Evolutionary conservation across 2,797 vertebrate genomes (phyloP), one percentile per base, ranked within the genome.

Genomic region (Xenentodon cancila): DNA sequence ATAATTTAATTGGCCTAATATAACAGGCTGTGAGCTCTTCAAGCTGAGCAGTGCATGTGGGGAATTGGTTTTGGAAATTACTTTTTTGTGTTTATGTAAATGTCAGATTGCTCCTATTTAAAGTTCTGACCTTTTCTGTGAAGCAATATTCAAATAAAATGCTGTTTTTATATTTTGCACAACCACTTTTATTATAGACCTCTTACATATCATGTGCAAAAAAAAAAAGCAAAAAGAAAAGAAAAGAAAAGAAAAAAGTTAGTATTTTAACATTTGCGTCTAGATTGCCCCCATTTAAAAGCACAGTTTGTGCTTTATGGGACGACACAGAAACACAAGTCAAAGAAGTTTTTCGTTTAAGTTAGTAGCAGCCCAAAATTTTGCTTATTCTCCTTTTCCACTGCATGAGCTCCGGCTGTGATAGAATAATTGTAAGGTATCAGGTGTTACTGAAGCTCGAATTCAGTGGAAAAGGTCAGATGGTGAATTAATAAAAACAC

Each of bases 401-500:
- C 56, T 9, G 30, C 55, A 68, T 34, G 54, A 44, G 69, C 72
- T 55, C 42, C 1, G 52, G 58, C 27, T 43, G 49, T 18, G 61
- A 71, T 61, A 5, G 44, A 32, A 21, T 59, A 67, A 74, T 21
- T 64, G 63, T 69, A 77, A 77, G 65, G 71, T 76, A 80, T 84
- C 77, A 68, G 83, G 76, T 77, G 75, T 84, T 73, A 66, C 54
- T 34, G 54, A 34, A 68, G 69, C 56, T 51, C 30, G 78, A 82
- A 88, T 83, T 77, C 66, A 18, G 43, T 69, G 57, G 61, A 84
- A 88, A 89, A 91, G 88, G 88, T 87, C 85, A 87, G 68, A 53
- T 62, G 71, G 83, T 79, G 87, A 89, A 87, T 91, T 88, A 84
- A 87, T 88, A 87, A 88, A 88, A 88, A 86, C 83, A 86, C 32